Evolutionary conservation across 2,888 invertebrate genomes (phyloP), one percentile per base, ranked within the genome.

Genomic region (Zonitis immaculata): DNA sequence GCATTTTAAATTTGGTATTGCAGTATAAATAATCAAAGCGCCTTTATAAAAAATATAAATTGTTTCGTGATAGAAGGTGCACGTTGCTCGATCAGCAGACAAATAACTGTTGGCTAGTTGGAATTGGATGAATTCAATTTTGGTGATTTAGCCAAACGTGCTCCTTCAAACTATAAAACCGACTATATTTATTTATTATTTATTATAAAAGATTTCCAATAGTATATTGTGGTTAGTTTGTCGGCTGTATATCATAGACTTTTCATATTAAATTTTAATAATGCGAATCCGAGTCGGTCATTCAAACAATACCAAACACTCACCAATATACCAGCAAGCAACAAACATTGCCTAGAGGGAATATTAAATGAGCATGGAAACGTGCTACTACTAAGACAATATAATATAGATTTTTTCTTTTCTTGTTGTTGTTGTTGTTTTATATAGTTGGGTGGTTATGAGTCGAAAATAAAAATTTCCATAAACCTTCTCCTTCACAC

Each of bases 371-470:
- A 48, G 56, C 56, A 59, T 60, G 60, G 61, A 62, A 61, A 59
- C 61, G 61, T 62, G 62, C 59, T 51, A 52, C 56, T 55, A 59
- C 57, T 57, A 56, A 65, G 61, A 65, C 63, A 63, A 63, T 65
- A 61, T 56, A 54, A 59, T 59, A 64, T 60, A 62, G 57, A 62
- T 62, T 64, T 61, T 49, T 47, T 27, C 14, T 6, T 30, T 12
- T 27, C 12, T 30, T 12, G 12, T 9, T 12, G 8, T 7, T 27
- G 27, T 27, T n/a, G n/a, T 1, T 26, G 26, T 26, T 26, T 3
- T 26, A 7, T 26, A 26, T 26, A 5, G 3, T 22, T 22, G 22
- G 3, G 26, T 7, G 26, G 1, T 7, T 26, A n/a, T 28, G 11
- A 4, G 28, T 28, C 7, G 6, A 32, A 3, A 32, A 32, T 14